Conservation (phyloP, 2,113 vertebrate species). For the Pachycephala philippinensis region DNA sequence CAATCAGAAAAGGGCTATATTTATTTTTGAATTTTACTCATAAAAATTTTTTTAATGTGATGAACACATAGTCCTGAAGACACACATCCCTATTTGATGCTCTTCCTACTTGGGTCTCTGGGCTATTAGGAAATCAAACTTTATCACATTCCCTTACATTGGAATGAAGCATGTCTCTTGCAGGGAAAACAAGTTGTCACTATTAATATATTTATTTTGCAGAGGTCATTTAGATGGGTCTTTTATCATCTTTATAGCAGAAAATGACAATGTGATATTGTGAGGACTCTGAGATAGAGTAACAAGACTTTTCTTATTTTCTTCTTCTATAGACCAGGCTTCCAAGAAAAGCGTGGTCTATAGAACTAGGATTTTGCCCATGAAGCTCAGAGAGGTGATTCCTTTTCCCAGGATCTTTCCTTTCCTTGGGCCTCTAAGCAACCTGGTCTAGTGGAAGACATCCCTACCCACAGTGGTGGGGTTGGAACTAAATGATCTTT, state of each 20-base stretch:
- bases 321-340: too few species aligned
- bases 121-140: background rate
- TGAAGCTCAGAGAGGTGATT: background rate
- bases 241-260: background rate
- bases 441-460: too few species aligned
- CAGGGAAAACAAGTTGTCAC: background rate
- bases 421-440: background rate
- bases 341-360: background rate
- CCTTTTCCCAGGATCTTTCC: background rate
- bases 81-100: background rate
- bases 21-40: background rate
- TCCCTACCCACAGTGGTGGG: fast-evolving
- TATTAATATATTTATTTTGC: background rate
- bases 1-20: background rate
- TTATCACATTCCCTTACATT: background rate
- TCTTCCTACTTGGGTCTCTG: background rate
- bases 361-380: background rate
- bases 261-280: background rate
- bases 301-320: background rate
- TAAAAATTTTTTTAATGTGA: background rate
- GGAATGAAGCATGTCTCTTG: background rate
- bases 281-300: background rate
- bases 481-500: background rate
- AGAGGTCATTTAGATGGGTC: background rate
- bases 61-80: background rate